Conservation (phyloP, 2,888 invertebrate genomes). For the Mythimna loreyi region DNA sequence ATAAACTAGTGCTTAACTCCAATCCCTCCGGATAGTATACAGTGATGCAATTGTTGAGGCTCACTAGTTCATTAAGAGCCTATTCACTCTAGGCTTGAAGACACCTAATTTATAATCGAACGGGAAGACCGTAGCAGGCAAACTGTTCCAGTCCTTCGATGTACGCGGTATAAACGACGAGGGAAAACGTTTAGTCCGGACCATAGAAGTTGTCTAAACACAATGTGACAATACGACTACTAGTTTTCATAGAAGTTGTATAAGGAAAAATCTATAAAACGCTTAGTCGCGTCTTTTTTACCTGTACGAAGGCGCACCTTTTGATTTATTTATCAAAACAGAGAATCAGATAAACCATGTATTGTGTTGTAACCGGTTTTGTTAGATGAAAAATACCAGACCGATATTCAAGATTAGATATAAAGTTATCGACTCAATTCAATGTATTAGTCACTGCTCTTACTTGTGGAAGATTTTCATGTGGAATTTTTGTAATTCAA, state of each 20-base stretch:
- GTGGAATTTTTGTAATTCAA: not conserved
- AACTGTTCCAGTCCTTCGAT: too few relatives aligned
- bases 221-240: not conserved
- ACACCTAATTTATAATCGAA: too few relatives aligned
- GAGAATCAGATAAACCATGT: not conserved
- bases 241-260: not conserved
- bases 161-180: too few relatives aligned
- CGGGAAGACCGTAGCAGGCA: too few relatives aligned
- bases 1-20: too few relatives aligned
- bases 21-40: too few relatives aligned
- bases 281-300: not conserved
- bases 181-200: too few relatives aligned
- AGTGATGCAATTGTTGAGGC: too few relatives aligned
- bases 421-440: slow-evolving; percentile 16
- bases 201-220: too few relatives aligned
- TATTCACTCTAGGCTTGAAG: too few relatives aligned
- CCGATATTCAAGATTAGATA: slow-evolving; percentile 7
- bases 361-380: not conserved
- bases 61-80: too few relatives aligned
- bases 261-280: too few relatives aligned
- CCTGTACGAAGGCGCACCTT: not conserved
- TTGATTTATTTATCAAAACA: not conserved
- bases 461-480: not conserved
- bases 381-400: not conserved
- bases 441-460: slow-evolving; percentile 18